Evolutionary conservation across 2,888 invertebrate species (phyloP).

Genomic region (Drosophila austrosaltans): DNA sequence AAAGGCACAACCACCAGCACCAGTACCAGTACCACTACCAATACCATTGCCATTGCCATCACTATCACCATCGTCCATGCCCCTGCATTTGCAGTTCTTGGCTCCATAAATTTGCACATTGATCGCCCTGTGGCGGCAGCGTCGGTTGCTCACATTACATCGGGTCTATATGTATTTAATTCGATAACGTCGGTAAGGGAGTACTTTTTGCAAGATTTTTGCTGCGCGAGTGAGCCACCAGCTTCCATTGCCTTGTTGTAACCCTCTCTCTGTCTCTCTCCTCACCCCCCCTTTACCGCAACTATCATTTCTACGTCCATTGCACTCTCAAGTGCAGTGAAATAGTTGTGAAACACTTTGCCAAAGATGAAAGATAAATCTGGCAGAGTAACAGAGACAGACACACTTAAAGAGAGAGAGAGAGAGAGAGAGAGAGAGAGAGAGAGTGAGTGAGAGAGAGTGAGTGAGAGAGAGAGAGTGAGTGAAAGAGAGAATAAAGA

Average conservation of each 20-base stretch:
- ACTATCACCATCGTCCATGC: not conserved
- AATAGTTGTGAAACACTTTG: slow-evolving; percentile 79
- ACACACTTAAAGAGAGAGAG: slow-evolving; percentile 13
- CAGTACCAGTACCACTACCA: not conserved
- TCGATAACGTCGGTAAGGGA: slow-evolving; percentile 58
- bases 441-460: not conserved
- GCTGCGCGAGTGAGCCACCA: slow-evolving; percentile 60
- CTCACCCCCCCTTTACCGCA: not conserved
- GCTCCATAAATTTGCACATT: slow-evolving; percentile 77
- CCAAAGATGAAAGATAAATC: slow-evolving; percentile 79
- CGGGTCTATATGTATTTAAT: slow-evolving; percentile 68
- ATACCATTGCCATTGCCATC: not conserved
- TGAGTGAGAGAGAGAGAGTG: not conserved
- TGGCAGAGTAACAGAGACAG: slow-evolving; percentile 34
- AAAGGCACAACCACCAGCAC: not conserved
- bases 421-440: not conserved
- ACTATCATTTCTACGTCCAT: slow-evolving; percentile 17
- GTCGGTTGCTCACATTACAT: slow-evolving; percentile 32
- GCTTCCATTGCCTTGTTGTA: not conserved
- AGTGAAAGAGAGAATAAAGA: not conserved
- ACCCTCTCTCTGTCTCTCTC: not conserved
- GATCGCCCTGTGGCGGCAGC: slow-evolving; percentile 62
- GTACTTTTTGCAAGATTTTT: slow-evolving; percentile 61
- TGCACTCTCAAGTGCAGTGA: slow-evolving; percentile 71
- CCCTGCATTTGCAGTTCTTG: slow-evolving; percentile 45